These are phyloP conservation scores for Campoletis sonorensis DNA, from an alignment of 1,140 invertebrate genomes.

Conservation along the genomic window DNA sequence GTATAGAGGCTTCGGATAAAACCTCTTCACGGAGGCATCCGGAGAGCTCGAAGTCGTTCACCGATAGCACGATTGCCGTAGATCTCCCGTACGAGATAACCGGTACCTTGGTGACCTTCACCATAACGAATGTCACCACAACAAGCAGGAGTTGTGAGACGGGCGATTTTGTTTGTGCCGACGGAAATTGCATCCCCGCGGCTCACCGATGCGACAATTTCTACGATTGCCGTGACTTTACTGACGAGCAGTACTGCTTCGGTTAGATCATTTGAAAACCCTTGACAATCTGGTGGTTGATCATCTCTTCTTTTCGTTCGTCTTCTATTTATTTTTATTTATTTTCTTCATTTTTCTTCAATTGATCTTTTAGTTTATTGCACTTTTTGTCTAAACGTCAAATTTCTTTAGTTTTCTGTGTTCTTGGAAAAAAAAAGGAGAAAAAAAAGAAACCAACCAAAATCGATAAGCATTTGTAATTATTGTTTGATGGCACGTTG, in stretches of 20 bases:
- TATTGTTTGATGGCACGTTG: neutral
- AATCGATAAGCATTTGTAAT: neutral
- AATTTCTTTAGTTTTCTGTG: neutral
- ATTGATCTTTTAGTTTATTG: slow-evolving; percentile 6
- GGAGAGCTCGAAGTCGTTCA: slow-evolving; percentile 60
- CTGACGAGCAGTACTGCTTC: slow-evolving; percentile 93
- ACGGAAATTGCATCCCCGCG: slow-evolving; percentile 82
- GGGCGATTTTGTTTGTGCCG: slow-evolving; percentile 81
- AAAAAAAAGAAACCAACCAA: neutral
- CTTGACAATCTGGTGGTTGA: slow-evolving; percentile 66
- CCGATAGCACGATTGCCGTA: slow-evolving; percentile 39
- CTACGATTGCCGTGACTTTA: slow-evolving; percentile 93
- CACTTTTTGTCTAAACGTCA: slow-evolving; percentile 29
- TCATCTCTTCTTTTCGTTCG: slow-evolving; percentile 38
- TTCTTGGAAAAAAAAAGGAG: too few relatives aligned
- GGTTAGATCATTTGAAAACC: slow-evolving; percentile 75
- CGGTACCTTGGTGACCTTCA: neutral
- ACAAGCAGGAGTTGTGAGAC: slow-evolving; percentile 69
- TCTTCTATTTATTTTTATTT: slow-evolving; percentile 44
- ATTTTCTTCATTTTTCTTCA: slow-evolving; percentile 34
- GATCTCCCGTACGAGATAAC: slow-evolving; percentile 40
- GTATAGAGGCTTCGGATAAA: slow-evolving; percentile 71
- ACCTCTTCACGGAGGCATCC: slow-evolving; percentile 66
- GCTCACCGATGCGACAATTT: slow-evolving; percentile 89
- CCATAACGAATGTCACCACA: slow-evolving; percentile 64